phyloP scores from a whole-genome alignment of 1,140 invertebrate genomes.

The Callitettix versicolor region DNA sequence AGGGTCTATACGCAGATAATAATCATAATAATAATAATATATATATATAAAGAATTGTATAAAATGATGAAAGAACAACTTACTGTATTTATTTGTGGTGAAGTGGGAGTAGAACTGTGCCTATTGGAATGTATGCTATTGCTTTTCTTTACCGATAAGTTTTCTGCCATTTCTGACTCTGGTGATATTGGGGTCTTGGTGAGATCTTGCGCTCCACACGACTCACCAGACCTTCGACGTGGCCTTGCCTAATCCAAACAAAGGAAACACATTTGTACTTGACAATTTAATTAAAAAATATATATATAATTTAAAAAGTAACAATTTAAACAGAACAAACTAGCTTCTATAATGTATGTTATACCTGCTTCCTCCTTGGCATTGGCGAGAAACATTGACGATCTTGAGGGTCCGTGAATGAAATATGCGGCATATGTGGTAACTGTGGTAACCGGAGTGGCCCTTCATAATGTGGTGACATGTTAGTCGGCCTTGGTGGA shows the following conservation, averaged over 20 bases:
- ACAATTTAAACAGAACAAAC: too few relatives aligned
- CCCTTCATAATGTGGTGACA: conserved; percentile 17
- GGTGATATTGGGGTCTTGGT: conserved; percentile 35
- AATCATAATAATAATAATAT: too few relatives aligned
- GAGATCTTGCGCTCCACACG: conserved; percentile 49
- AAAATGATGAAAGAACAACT: too few relatives aligned
- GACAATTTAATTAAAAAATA: not conserved
- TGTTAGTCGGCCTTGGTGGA: conserved; percentile 7
- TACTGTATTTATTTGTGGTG: conserved; percentile 31
- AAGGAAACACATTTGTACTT: conserved; percentile 1
- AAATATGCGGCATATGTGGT: conserved; percentile 39
- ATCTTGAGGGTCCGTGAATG: conserved; percentile 34
- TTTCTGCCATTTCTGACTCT: conserved; percentile 31
- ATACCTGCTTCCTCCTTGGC: conserved; percentile 53
- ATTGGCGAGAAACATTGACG: conserved; percentile 53
- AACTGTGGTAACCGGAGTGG: conserved; percentile 31
- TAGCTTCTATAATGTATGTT: too few relatives aligned
- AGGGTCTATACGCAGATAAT: too few relatives aligned
- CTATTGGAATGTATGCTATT: conserved; percentile 15
- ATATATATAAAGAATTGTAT: too few relatives aligned
- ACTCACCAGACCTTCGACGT: conserved; percentile 64
- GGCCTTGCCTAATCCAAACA: conserved; percentile 55
- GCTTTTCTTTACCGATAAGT: conserved; percentile 29
- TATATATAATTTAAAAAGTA: too few relatives aligned
- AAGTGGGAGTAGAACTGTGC: conserved; percentile 32